Percentiles rank a stretch among this genome's conserved stretches.
phyloP scores from a whole-genome alignment of 2,113 vertebrate species.

The Beaufortia kweichowensis region DNA sequence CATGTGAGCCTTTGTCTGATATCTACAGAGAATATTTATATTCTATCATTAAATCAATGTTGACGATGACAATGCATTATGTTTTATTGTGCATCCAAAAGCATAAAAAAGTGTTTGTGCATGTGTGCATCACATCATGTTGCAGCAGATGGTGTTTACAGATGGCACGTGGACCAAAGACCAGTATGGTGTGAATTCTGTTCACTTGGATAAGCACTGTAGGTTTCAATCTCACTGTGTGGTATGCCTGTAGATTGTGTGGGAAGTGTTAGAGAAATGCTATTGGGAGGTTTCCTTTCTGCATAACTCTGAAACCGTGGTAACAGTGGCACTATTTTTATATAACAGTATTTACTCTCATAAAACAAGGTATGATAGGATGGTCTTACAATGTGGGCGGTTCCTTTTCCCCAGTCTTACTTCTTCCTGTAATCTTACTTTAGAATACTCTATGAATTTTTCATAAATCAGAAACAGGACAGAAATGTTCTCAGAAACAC shows the following conservation, averaged over 20 bases:
- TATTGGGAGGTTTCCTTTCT: constrained; percentile 13
- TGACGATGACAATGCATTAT: not conserved
- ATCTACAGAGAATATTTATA: constrained; percentile 20
- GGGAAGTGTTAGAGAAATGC: constrained; percentile 31
- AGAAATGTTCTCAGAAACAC: not conserved
- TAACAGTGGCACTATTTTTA: constrained; percentile 38
- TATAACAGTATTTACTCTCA: constrained; percentile 16
- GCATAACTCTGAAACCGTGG: constrained; percentile 16
- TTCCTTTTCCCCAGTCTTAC: not conserved
- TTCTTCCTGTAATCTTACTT: not conserved
- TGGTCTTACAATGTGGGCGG: not conserved
- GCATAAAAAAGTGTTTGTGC: constrained; percentile 12
- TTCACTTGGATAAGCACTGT: constrained; percentile 37
- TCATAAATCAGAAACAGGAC: constrained; percentile 24
- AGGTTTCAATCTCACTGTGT: constrained; percentile 16
- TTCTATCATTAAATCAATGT: constrained; percentile 16
- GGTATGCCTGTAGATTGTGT: constrained; percentile 20
- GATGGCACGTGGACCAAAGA: constrained; percentile 39
- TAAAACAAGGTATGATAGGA: not conserved
- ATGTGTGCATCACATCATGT: not conserved
- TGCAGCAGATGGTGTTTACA: constrained; percentile 43
- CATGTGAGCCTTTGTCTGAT: constrained; percentile 1
- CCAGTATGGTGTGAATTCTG: constrained; percentile 12
- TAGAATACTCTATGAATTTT: constrained; percentile 26
- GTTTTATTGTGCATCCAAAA: not conserved